phyloP scores from a whole-genome alignment of 2,113 vertebrate genomes.

The Carassius auratus region DNA sequence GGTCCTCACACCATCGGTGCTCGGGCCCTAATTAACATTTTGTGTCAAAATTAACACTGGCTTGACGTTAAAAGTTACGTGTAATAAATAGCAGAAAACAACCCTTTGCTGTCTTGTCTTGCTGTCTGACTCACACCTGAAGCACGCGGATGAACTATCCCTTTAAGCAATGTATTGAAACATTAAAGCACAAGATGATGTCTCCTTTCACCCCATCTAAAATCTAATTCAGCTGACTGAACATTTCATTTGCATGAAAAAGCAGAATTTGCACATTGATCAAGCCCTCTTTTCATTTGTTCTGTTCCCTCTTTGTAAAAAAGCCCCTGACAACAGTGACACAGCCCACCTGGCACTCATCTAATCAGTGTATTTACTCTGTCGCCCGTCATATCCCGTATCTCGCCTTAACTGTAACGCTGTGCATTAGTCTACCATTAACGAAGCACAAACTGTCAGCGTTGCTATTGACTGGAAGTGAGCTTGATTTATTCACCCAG shows the following conservation, averaged over 20 bases:
- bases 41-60: too few relatives aligned
- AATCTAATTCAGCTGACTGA: conserved; percentile 16
- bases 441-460: conserved; percentile 10
- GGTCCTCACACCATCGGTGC: too few relatives aligned
- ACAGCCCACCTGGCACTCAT: not conserved
- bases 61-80: too few relatives aligned
- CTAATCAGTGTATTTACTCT: conserved; percentile 29
- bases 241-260: conserved; percentile 28
- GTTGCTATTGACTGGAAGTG: conserved; percentile 4
- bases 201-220: conserved; percentile 14
- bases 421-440: conserved; percentile 1
- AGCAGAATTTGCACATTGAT: conserved; percentile 51
- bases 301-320: conserved; percentile 9
- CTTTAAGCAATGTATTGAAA: not conserved
- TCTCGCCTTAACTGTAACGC: not conserved
- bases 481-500: conserved; percentile 23
- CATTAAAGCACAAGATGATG: not conserved
- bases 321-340: conserved; percentile 21
- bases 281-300: not conserved
- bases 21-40: too few relatives aligned
- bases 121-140: too few relatives aligned
- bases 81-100: too few relatives aligned
- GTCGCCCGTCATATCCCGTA: not conserved
- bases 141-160: too few relatives aligned
- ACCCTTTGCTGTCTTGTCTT: too few relatives aligned